Conservation (phyloP, 2,113 vertebrate species). For the Prunella fulvescens region DNA sequence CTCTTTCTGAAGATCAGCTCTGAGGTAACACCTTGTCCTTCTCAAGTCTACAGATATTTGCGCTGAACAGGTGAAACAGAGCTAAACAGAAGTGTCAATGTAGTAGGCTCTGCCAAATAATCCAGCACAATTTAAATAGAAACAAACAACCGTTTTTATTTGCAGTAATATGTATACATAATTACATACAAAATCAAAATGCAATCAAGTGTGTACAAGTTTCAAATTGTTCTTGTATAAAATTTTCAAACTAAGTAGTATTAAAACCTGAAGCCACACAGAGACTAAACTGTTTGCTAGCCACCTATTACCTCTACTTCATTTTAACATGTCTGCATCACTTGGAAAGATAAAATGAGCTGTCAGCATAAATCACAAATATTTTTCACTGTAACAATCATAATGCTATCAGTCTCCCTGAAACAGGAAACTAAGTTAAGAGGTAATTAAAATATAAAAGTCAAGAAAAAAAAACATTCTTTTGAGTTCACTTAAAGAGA, state of each 20-base stretch:
- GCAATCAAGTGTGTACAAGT: slow-evolving; percentile 54
- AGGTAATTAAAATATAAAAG: slow-evolving; percentile 6
- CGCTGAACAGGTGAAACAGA: neutral
- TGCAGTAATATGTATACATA: slow-evolving; percentile 50
- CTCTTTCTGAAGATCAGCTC: neutral
- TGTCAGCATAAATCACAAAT: slow-evolving; percentile 42
- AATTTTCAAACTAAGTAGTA: slow-evolving; percentile 57
- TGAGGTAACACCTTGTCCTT: neutral
- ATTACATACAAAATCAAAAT: slow-evolving; percentile 50
- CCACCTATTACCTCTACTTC: slow-evolving; percentile 13
- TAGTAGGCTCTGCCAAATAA: neutral
- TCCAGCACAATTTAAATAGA: neutral
- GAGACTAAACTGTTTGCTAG: neutral
- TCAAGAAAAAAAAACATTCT: neutral
- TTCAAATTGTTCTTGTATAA: slow-evolving; percentile 55
- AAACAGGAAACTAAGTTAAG: neutral
- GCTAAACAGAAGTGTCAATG: neutral
- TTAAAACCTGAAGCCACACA: slow-evolving; percentile 30
- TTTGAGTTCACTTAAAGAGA: neutral
- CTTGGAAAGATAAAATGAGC: slow-evolving; percentile 43
- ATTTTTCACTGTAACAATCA: slow-evolving; percentile 30
- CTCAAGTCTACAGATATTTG: neutral
- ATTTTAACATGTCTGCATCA: slow-evolving; percentile 16
- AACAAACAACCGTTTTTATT: slow-evolving; percentile 60
- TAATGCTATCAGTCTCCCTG: neutral